These are phyloP conservation scores for Phaenicophaeus curvirostris DNA, from an alignment of 2,797 vertebrate genomes.

Conservation along the genomic window DNA sequence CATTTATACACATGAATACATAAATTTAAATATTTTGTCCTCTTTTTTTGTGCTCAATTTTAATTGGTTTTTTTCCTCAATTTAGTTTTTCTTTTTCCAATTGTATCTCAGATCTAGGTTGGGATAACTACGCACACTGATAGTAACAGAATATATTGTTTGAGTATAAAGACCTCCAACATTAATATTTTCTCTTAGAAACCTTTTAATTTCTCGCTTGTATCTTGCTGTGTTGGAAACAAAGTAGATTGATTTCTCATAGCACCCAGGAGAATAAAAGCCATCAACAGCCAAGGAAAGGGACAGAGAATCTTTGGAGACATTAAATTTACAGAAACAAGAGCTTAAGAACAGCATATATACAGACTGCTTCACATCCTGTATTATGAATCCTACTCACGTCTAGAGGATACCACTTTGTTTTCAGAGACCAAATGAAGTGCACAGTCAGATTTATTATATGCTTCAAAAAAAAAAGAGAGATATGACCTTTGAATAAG, in stretches of 20 bases:
- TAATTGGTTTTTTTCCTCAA: background rate
- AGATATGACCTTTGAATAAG: background rate
- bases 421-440: slow-evolving; percentile 55
- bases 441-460: slow-evolving; percentile 49
- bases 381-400: slow-evolving; percentile 16
- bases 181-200: background rate
- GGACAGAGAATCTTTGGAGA: background rate
- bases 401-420: slow-evolving; percentile 28
- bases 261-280: slow-evolving; percentile 3
- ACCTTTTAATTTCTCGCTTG: slow-evolving; percentile 16
- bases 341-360: background rate
- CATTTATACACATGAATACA: background rate
- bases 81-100: background rate
- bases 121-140: background rate
- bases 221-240: background rate
- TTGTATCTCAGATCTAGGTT: background rate
- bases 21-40: background rate
- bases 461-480: slow-evolving; percentile 20
- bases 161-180: background rate
- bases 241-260: slow-evolving; percentile 25
- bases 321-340: slow-evolving; percentile 31
- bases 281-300: background rate
- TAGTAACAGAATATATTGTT: background rate
- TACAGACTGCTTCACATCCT: slow-evolving; percentile 2
- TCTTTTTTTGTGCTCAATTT: background rate